Evolutionary conservation across 2,113 vertebrate genomes (phyloP).

Genomic region (Atractosteus spatula): DNA sequence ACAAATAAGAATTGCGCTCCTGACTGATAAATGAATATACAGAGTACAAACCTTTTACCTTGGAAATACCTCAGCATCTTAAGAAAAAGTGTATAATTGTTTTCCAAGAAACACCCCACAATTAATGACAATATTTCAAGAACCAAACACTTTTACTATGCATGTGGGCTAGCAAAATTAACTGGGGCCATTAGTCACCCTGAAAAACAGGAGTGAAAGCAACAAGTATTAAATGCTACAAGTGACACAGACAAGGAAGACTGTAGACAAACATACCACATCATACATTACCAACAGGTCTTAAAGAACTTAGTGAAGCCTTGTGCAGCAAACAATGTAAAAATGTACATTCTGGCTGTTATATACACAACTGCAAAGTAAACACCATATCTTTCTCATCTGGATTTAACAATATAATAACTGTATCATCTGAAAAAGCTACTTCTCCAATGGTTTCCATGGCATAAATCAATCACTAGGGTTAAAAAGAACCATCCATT

Average conservation of each 20-base stretch:
- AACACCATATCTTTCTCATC: neutral
- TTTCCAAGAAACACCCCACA: too few species aligned
- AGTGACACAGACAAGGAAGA: neutral
- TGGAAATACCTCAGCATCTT: too few species aligned
- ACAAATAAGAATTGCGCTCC: too few species aligned
- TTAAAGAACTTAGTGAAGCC: neutral
- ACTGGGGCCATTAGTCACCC: too few species aligned
- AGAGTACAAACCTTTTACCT: too few species aligned
- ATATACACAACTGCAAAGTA: neutral
- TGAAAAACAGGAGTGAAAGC: neutral
- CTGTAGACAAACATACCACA: neutral
- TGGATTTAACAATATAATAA: too few species aligned
- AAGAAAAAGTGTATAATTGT: too few species aligned
- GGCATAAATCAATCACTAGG: slow-evolving; percentile 42
- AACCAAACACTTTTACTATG: too few species aligned
- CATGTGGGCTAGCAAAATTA: too few species aligned
- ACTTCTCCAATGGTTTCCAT: slow-evolving; percentile 3
- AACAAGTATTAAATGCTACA: neutral
- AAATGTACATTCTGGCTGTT: neutral
- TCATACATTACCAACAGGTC: neutral
- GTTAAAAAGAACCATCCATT: slow-evolving; percentile 60
- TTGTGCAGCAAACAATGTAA: neutral
- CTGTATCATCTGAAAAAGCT: too few species aligned
- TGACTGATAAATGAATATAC: too few species aligned
- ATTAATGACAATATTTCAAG: too few species aligned